Evolutionary conservation across 1,140 invertebrate genomes (phyloP).

Genomic region (Agraylea sexmaculata): DNA sequence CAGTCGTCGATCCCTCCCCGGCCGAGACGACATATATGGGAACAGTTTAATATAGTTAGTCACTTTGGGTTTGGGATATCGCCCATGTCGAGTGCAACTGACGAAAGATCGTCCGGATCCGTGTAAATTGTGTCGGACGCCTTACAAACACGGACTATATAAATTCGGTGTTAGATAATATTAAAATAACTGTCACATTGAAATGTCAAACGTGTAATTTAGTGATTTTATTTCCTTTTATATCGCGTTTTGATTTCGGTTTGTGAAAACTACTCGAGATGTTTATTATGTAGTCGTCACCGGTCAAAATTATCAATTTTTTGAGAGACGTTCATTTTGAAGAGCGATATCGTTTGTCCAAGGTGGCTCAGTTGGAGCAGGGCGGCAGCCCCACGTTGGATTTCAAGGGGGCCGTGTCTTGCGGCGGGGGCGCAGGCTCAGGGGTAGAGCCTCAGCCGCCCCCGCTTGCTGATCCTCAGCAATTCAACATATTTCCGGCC

Average conservation of each 20-base stretch:
- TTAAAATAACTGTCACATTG: too few species aligned
- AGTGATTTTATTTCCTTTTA: too few species aligned
- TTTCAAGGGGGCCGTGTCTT: slow-evolving; percentile 38
- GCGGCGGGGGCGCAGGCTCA: slow-evolving; percentile 42
- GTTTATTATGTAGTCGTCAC: too few species aligned
- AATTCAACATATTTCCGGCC: slow-evolving; percentile 82
- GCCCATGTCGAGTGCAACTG: slow-evolving; percentile 21
- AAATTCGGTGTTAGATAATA: too few species aligned
- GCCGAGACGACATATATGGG: slow-evolving; percentile 25
- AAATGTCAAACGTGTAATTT: too few species aligned
- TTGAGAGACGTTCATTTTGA: too few species aligned
- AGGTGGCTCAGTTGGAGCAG: too few species aligned
- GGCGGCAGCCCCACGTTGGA: slow-evolving; percentile 39
- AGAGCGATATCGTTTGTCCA: too few species aligned
- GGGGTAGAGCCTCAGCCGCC: slow-evolving; percentile 44
- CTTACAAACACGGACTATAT: too few species aligned
- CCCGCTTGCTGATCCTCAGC: slow-evolving; percentile 50
- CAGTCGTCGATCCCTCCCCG: slow-evolving; percentile 37
- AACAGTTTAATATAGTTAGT: slow-evolving; percentile 23
- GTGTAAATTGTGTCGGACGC: slow-evolving; percentile 15
- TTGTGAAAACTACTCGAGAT: too few species aligned
- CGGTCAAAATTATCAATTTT: too few species aligned
- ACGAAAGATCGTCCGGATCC: slow-evolving; percentile 21
- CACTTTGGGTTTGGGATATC: slow-evolving; percentile 21
- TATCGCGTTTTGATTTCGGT: too few species aligned